Percentiles rank a stretch among this genome's conserved stretches.
Evolutionary conservation across 2,888 invertebrate species (phyloP).

Genomic region (Tridacna gigas): DNA sequence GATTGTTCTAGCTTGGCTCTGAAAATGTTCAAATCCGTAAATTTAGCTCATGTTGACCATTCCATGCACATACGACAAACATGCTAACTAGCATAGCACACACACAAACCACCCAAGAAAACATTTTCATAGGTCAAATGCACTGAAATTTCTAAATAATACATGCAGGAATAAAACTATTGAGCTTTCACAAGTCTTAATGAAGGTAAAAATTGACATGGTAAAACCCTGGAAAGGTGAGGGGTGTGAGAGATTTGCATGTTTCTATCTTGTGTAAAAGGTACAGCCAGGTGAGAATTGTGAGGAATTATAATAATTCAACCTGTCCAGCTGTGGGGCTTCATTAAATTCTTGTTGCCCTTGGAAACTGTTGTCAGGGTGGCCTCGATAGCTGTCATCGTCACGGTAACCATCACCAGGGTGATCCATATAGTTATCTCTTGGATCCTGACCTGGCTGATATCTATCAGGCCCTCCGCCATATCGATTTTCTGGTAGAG

Average conservation of each 20-base stretch:
- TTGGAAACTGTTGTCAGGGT: slow-evolving; percentile 63
- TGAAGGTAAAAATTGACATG: too few relatives aligned
- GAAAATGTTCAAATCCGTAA: background rate
- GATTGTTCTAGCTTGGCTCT: too few relatives aligned
- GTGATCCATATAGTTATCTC: slow-evolving; percentile 62
- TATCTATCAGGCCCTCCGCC: slow-evolving; percentile 33
- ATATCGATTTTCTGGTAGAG: slow-evolving; percentile 54
- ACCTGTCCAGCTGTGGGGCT: slow-evolving; percentile 52
- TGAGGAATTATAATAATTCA: background rate
- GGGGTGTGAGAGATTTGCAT: too few relatives aligned
- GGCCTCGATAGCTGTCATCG: slow-evolving; percentile 51
- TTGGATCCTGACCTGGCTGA: slow-evolving; percentile 54
- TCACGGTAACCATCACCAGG: slow-evolving; percentile 55
- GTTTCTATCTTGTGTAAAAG: too few relatives aligned
- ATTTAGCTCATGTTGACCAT: background rate
- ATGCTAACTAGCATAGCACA: slow-evolving; percentile 14
- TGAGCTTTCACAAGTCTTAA: too few relatives aligned
- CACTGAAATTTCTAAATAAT: background rate
- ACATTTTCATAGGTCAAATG: background rate
- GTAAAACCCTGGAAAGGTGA: too few relatives aligned
- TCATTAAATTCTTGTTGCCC: slow-evolving; percentile 44
- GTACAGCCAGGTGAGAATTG: too few relatives aligned
- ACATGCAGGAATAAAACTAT: background rate
- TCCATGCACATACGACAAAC: background rate
- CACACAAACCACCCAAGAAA: background rate